These are phyloP conservation scores for Amphilophus citrinellus DNA, from an alignment of 2,113 vertebrate genomes.

Conservation along the genomic window DNA sequence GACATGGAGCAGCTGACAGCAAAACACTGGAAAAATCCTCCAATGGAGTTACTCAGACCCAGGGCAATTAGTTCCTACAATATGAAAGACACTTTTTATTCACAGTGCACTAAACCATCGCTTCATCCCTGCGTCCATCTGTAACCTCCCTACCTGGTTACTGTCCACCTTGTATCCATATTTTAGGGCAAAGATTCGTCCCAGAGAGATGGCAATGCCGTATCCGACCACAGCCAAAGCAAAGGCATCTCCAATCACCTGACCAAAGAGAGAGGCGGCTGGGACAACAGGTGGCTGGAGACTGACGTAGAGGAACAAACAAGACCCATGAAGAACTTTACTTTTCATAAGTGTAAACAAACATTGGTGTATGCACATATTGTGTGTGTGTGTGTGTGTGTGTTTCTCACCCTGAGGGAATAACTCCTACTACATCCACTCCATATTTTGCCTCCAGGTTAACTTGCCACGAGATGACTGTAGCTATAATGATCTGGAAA, in stretches of 20 bases:
- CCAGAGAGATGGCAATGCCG: slow-evolving; percentile 93
- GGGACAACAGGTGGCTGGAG: slow-evolving; percentile 85
- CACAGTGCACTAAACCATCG: neutral
- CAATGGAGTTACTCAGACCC: slow-evolving; percentile 89
- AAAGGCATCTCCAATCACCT: slow-evolving; percentile 89
- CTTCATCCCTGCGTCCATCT: neutral
- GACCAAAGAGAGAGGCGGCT: slow-evolving; percentile 71
- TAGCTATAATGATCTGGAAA: slow-evolving; percentile 87
- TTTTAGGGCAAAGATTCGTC: slow-evolving; percentile 93
- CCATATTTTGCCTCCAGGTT: slow-evolving; percentile 77
- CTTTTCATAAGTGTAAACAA: neutral
- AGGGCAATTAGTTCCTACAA: slow-evolving; percentile 91
- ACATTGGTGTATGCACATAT: neutral
- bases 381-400: neutral
- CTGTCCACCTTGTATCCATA: slow-evolving; percentile 96
- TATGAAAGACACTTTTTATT: neutral
- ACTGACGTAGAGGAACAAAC: slow-evolving; percentile 71
- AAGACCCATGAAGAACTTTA: neutral
- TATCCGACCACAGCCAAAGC: slow-evolving; percentile 93
- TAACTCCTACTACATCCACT: slow-evolving; percentile 88
- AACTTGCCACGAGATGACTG: slow-evolving; percentile 86
- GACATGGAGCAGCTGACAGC: slow-evolving; percentile 97
- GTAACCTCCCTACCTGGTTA: slow-evolving; percentile 87
- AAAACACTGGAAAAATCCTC: slow-evolving; percentile 92
- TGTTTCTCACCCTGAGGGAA: slow-evolving; percentile 89